phyloP scores from a whole-genome alignment of 2,888 invertebrate genomes.

The Romanomermis culicivorax region DNA sequence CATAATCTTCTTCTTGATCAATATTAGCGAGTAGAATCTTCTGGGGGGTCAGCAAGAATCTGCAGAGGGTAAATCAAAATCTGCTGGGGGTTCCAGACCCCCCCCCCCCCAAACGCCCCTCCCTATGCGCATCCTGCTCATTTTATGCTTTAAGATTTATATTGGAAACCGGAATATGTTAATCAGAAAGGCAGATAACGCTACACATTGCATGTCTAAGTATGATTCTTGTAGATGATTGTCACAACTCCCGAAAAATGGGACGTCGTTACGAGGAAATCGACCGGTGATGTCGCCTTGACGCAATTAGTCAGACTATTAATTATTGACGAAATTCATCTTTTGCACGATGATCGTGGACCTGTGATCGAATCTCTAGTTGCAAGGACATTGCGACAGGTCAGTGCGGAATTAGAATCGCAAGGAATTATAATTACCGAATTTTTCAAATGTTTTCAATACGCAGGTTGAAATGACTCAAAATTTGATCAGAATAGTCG shows the following conservation, averaged over 20 bases:
- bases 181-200: too few relatives aligned
- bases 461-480: slow-evolving; percentile 36
- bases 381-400: slow-evolving; percentile 72
- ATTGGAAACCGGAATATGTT: too few relatives aligned
- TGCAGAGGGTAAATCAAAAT: too few relatives aligned
- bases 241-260: slow-evolving; percentile 98
- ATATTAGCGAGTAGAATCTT: too few relatives aligned
- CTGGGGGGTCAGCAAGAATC: too few relatives aligned
- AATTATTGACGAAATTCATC: slow-evolving; percentile 88
- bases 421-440: background rate
- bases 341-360: slow-evolving; percentile 86
- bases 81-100: too few relatives aligned
- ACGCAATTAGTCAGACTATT: slow-evolving; percentile 71
- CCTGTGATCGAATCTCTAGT: slow-evolving; percentile 92
- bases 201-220: too few relatives aligned
- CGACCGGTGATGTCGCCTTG: slow-evolving; percentile 57
- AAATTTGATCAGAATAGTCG: slow-evolving; percentile 80
- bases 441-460: slow-evolving; percentile 6
- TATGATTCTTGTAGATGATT: slow-evolving; percentile 58
- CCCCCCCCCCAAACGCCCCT: too few relatives aligned
- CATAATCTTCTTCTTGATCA: too few relatives aligned
- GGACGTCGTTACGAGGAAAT: slow-evolving; percentile 92
- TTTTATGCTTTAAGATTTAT: too few relatives aligned
- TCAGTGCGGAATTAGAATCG: slow-evolving; percentile 17
- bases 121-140: too few relatives aligned